These are phyloP conservation scores for Globodera ellingtonae DNA, from an alignment of 1,140 invertebrate species.

Conservation along the genomic window DNA sequence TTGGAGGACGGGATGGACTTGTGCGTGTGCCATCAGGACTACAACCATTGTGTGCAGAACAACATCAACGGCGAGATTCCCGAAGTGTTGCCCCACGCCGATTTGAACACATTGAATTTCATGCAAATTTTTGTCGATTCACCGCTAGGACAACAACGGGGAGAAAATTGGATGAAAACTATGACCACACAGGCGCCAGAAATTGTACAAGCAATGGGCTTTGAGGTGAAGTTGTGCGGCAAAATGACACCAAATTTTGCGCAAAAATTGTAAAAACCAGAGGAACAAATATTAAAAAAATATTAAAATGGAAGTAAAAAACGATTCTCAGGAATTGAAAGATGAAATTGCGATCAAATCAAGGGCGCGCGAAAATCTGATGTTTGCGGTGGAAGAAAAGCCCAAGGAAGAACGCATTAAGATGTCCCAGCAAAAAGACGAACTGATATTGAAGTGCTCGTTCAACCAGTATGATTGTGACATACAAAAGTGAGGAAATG, in stretches of 20 bases:
- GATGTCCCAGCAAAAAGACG: conserved; percentile 56
- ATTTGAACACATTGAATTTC: conserved; percentile 51
- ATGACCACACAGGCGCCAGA: conserved; percentile 61
- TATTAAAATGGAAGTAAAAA: background rate
- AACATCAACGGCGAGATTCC: conserved; percentile 62
- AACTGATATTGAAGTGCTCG: conserved; percentile 62
- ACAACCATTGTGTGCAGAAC: conserved; percentile 62
- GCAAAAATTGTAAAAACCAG: background rate
- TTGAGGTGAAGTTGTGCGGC: conserved; percentile 46
- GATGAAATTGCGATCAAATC: conserved; percentile 63
- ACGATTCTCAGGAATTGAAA: conserved; percentile 54
- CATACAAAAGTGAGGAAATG: conserved; percentile 50
- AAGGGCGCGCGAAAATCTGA: conserved; percentile 58
- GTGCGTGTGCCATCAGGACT: conserved; percentile 57
- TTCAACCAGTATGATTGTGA: conserved; percentile 64
- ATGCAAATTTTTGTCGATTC: conserved; percentile 39
- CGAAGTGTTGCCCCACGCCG: conserved; percentile 56
- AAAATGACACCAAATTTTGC: background rate
- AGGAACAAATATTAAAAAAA: background rate
- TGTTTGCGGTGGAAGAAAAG: conserved; percentile 62
- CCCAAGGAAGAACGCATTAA: conserved; percentile 43
- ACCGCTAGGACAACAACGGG: conserved; percentile 4
- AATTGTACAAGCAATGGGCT: conserved; percentile 58
- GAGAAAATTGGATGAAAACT: conserved; percentile 37
- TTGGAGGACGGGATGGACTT: conserved; percentile 36